Base-by-base conservation (phyloP, 2,888 invertebrate species). In the Coleophora deauratella region DNA sequence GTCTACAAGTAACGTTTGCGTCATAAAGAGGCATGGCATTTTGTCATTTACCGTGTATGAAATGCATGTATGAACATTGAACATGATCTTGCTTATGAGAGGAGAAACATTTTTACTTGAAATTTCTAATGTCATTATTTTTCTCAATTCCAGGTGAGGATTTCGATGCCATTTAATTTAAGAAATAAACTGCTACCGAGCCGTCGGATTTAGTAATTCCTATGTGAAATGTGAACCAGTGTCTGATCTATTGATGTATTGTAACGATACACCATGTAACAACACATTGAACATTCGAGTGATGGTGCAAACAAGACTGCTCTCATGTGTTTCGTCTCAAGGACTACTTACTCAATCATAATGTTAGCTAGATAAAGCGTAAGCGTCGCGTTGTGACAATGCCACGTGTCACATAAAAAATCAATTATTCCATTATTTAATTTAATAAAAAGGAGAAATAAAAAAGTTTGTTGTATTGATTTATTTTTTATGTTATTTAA, bases 141-240 rank as follows among this genome's bases (percentile, higher is more conserved):
- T 10, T 41, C 34, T 14, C 27, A 27, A 28, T 70, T 82, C 40
- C 79, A 84, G 84, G 74, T 82, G 80, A 76, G 72, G 75, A 79
- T 70, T 66, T 73, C 69, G 81, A 82, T 85, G 84, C 84, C 84
- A 85, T 84, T 79, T 85, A 81, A 75, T 71, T 72, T 84, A 80
- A 81, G 79, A 74, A 79, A 21, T 21, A 21, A 72, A 71, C 70
- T 61, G 69, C 69, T 77, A 66, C 72, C 73, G 75, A 62, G 74
- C 68, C 62, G 76, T 71, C 66, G 70, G 71, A 67, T 62, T 59
- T 66, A 62, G 59, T 59, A 62, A 66, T 60, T 56, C 57, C 56
- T 62, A 62, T 59, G 75, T 67, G 70, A 67, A 68, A 62, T 59
- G 75, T 67, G 70, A 67, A 68, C 72, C 72, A 72, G 77, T 77